These are phyloP conservation scores for Corella eumyota DNA, from an alignment of 23 tunicate species.

Conservation along the genomic window DNA sequence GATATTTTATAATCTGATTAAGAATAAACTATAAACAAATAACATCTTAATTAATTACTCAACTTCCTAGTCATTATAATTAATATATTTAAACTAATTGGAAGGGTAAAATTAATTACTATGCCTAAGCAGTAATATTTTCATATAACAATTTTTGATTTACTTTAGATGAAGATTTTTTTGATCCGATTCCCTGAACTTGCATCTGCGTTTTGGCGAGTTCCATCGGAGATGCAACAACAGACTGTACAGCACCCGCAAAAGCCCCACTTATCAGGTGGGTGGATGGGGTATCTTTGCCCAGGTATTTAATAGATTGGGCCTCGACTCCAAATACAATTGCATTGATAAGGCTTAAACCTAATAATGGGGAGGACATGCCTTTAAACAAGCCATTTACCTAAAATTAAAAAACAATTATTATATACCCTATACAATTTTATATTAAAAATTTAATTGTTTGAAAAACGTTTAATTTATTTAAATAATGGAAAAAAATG, in stretches of 20 bases:
- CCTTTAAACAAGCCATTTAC: slow-evolving; percentile 75
- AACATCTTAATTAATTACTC: too few relatives aligned
- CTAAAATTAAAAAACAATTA: slow-evolving; percentile 1
- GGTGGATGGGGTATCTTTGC: slow-evolving; percentile 49
- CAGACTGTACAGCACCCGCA: slow-evolving; percentile 84
- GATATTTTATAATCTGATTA: too few relatives aligned
- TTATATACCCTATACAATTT: not conserved
- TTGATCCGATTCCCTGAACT: slow-evolving; percentile 65
- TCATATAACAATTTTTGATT: not conserved
- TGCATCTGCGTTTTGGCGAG: slow-evolving; percentile 87
- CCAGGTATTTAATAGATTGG: slow-evolving; percentile 46
- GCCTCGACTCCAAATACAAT: slow-evolving; percentile 90
- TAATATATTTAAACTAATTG: too few relatives aligned
- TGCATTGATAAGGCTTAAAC: slow-evolving; percentile 75
- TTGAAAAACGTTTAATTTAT: too few relatives aligned
- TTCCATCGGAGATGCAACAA: slow-evolving; percentile 87
- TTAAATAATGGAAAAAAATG: not conserved
- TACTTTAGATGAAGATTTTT: slow-evolving; percentile 14
- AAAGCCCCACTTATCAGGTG: slow-evolving; percentile 79
- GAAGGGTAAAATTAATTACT: too few relatives aligned
- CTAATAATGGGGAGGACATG: slow-evolving; percentile 86
- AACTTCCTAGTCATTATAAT: too few relatives aligned
- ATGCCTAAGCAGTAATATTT: not conserved
- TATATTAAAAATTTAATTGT: not conserved
- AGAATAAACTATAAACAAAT: too few relatives aligned